These are phyloP conservation scores for Gobiocypris rarus DNA, from an alignment of 2,113 vertebrate species.

Conservation along the genomic window DNA sequence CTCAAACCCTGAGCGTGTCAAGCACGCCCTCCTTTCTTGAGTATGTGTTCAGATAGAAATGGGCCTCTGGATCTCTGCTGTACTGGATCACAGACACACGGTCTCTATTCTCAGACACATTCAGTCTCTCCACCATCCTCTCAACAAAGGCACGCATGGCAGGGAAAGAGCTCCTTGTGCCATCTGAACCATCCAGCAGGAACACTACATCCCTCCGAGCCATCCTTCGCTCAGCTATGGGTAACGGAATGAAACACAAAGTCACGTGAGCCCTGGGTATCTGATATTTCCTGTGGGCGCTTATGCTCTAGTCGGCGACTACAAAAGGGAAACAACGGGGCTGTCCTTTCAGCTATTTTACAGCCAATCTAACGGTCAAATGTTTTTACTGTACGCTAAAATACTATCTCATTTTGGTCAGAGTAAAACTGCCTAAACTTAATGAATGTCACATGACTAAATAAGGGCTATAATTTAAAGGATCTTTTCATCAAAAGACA, in stretches of 20 bases:
- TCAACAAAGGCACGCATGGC: slow-evolving; percentile 87
- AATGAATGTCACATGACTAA: neutral
- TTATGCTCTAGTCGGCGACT: neutral
- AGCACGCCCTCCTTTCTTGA: slow-evolving; percentile 60
- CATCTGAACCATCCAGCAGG: slow-evolving; percentile 91
- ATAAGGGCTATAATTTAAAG: neutral
- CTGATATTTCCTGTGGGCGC: neutral
- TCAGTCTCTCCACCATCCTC: slow-evolving; percentile 82
- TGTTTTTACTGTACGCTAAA: neutral
- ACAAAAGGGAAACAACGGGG: neutral
- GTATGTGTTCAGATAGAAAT: slow-evolving; percentile 72
- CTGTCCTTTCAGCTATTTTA: slow-evolving; percentile 36
- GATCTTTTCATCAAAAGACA: neutral
- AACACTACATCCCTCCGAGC: slow-evolving; percentile 88
- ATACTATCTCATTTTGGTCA: neutral
- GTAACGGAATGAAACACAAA: slow-evolving; percentile 57
- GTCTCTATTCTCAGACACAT: slow-evolving; percentile 68
- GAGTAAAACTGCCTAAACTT: neutral
- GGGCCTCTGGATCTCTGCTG: slow-evolving; percentile 58
- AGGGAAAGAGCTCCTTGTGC: slow-evolving; percentile 74
- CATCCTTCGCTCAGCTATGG: slow-evolving; percentile 57
- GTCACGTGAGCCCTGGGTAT: neutral
- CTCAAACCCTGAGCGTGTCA: slow-evolving; percentile 58
- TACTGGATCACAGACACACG: slow-evolving; percentile 50
- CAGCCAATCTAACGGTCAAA: neutral